Conservation (phyloP, 2,797 vertebrate species). For the Cyclopterus lumpus region DNA sequence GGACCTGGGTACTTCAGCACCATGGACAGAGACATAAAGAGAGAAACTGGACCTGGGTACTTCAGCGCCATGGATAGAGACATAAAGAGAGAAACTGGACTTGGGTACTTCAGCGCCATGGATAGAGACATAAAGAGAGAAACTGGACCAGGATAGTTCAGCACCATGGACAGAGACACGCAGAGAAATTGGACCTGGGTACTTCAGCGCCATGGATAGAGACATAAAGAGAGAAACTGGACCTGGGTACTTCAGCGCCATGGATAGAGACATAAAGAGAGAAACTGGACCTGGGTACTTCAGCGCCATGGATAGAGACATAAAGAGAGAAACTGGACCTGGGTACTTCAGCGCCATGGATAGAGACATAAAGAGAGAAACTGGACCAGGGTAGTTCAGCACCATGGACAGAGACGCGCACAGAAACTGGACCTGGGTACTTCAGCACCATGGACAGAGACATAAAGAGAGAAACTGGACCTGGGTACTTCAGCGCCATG, state of each 20-base stretch:
- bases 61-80: background rate
- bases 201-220: constrained; percentile 16
- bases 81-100: background rate
- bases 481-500: background rate
- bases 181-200: background rate
- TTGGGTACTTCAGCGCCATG: background rate
- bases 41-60: background rate
- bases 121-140: background rate
- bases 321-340: too few species aligned
- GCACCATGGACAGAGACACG: constrained; percentile 13
- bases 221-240: background rate
- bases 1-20: too few species aligned
- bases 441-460: too few species aligned
- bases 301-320: constrained; percentile 7
- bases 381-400: background rate
- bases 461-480: background rate
- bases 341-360: background rate
- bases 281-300: background rate
- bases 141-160: background rate
- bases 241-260: background rate
- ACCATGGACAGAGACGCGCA: constrained; percentile 9
- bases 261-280: constrained; percentile 3
- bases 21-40: too few species aligned
- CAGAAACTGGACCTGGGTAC: too few species aligned
- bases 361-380: background rate